Conservation (phyloP, 2,113 vertebrate genomes). For the Numenius arquata region DNA sequence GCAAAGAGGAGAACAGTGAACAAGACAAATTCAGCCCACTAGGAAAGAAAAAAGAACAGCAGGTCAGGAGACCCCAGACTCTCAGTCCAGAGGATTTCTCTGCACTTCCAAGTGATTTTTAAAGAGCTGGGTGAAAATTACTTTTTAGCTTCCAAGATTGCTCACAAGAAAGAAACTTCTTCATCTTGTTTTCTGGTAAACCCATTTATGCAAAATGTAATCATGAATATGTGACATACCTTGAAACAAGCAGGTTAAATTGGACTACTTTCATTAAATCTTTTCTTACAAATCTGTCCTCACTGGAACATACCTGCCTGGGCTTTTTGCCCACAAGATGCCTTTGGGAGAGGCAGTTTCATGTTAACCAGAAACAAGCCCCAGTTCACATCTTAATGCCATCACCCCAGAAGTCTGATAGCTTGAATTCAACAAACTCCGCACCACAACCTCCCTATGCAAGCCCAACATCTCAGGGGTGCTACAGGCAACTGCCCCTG, state of each 20-base stretch:
- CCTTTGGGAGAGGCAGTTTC: background rate
- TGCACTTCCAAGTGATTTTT: background rate
- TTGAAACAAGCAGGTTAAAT: background rate
- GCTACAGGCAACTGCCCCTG: background rate
- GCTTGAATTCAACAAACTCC: background rate
- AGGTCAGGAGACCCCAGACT: slow-evolving; percentile 1
- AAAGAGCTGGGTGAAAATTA: background rate
- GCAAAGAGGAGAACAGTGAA: slow-evolving; percentile 87
- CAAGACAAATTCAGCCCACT: slow-evolving; percentile 96
- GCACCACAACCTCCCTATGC: background rate
- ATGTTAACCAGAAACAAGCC: background rate
- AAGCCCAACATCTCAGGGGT: background rate
- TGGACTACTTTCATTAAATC: background rate
- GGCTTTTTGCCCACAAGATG: background rate
- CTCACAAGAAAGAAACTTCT: background rate
- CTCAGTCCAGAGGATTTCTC: background rate
- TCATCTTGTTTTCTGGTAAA: background rate
- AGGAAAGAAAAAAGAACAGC: slow-evolving; percentile 56
- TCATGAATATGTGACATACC: background rate
- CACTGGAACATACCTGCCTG: background rate
- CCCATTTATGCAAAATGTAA: background rate
- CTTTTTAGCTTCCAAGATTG: background rate
- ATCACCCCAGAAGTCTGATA: background rate
- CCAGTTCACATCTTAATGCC: background rate
- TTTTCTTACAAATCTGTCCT: background rate